These are phyloP conservation scores for Lycopodina hypogea DNA, from an alignment of 37 sponge, comb jelly and placozoan genomes.

Conservation along the genomic window DNA sequence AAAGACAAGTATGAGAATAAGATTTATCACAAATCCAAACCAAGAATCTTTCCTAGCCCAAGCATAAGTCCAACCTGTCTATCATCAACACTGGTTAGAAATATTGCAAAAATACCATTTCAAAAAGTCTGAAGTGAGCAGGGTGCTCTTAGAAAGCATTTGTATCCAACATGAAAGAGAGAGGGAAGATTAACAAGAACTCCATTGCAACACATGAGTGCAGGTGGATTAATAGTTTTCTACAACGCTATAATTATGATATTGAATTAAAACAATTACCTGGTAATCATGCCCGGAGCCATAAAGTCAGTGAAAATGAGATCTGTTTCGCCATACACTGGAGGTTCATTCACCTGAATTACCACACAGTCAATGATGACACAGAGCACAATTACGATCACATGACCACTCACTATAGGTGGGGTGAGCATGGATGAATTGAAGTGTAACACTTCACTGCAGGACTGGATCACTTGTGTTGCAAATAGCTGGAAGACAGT, in stretches of 20 bases:
- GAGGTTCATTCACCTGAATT: conserved; percentile 49
- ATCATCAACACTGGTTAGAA: too few species aligned
- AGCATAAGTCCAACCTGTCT: too few species aligned
- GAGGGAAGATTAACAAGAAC: too few species aligned
- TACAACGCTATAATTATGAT: not conserved
- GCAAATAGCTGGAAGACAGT: conserved; percentile 7
- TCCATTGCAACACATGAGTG: too few species aligned
- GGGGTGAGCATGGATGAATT: conserved; percentile 11
- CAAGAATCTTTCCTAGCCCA: too few species aligned
- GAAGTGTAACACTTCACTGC: not conserved
- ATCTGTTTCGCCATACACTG: conserved; percentile 63
- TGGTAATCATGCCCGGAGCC: conserved; percentile 78
- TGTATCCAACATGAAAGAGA: too few species aligned
- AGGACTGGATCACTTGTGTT: not conserved
- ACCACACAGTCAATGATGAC: not conserved
- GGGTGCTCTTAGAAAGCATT: too few species aligned
- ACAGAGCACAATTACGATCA: not conserved
- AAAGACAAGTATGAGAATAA: too few species aligned
- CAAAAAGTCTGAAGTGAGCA: too few species aligned
- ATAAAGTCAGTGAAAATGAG: conserved; percentile 78
- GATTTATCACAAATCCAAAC: too few species aligned
- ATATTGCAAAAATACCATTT: too few species aligned
- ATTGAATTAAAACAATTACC: conserved; percentile 37
- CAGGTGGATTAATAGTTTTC: too few species aligned
- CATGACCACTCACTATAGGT: conserved; percentile 7